Base-by-base conservation (phyloP, 2,113 vertebrate species). In the Rhipidura dahli region DNA sequence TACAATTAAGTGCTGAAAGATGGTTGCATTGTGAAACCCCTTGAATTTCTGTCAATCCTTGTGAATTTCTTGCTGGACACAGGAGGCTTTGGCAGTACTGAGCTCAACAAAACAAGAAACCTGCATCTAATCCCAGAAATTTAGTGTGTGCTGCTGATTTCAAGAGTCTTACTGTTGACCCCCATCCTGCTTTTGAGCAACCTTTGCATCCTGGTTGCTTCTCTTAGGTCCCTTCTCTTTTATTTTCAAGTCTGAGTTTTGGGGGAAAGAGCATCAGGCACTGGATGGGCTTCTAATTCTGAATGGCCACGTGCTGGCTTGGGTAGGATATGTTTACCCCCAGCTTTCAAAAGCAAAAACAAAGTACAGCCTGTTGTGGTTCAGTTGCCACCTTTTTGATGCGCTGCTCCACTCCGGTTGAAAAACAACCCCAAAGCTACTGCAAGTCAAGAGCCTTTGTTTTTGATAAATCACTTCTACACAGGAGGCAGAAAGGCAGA, bases 391-490 rank as follows among this genome's bases (percentile, higher is more conserved):
- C 44, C 14, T 4, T 0, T 54, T 45, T 65, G 51, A 37, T 26
- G 37, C 63, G 75, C 27, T 80, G 63, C 40, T 88, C 76, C 63
- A 20, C 44, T 75, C 47, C 68, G 64, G 69, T 91, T 94, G 89
- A 93, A 96, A 87, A 95, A 78, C 70, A 96, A 95, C 87, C 81
- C 49, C 40, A 31, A 10, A 75, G 17, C 37, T 35, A 26, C 37
- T 18, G 19, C 3, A 1, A 42, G 42, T 40, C 18, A 31, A 73
- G 30, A 75, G 81, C 51, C 33, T 6, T 75, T 42, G 35, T 15
- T 91, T 91, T 85, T 89, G 93, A 86, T 95, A 53, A 80, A n/a
- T 96, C 80, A 96, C 75, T 83, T 35, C 27, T 10, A 1, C 10
- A 4, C 44, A 3, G 4, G 1, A 39, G 35, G 63, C 22, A 72